phyloP scores from a whole-genome alignment of 2,797 vertebrate genomes.

The Cuniculus paca region DNA sequence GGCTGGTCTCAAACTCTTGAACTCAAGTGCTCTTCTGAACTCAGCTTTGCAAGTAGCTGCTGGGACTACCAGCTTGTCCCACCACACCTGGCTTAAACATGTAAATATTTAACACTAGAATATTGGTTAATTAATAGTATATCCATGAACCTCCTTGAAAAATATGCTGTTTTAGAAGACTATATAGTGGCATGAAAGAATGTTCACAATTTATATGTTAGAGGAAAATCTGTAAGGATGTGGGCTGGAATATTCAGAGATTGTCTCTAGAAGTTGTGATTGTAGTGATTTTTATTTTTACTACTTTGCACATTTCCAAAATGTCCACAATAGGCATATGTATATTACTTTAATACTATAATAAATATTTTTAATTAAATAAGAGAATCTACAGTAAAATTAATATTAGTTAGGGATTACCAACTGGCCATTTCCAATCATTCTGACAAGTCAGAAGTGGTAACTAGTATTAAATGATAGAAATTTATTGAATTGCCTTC shows the following conservation, averaged over 20 bases:
- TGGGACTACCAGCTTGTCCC: neutral
- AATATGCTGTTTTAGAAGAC: slow-evolving; percentile 3
- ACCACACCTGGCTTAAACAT: neutral
- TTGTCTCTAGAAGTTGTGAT: neutral
- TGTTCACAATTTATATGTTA: neutral
- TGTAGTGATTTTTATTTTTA: slow-evolving; percentile 38
- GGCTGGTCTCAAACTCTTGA: neutral
- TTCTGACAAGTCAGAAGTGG: neutral
- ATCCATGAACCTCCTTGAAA: neutral
- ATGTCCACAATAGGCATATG: neutral
- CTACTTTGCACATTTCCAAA: slow-evolving; percentile 9
- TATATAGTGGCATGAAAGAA: neutral
- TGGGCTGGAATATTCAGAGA: slow-evolving; percentile 14
- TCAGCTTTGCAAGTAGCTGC: neutral
- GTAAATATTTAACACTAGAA: neutral
- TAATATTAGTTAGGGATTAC: neutral
- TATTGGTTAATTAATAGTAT: neutral
- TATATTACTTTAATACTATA: neutral
- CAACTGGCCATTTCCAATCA: neutral
- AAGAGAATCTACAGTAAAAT: neutral
- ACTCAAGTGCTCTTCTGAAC: neutral
- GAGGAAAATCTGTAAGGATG: neutral
- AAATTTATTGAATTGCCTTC: neutral
- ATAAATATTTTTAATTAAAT: neutral
- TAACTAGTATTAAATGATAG: neutral